Base-by-base conservation (phyloP, 2,888 invertebrate genomes). In the Myopa tessellatipennis region DNA sequence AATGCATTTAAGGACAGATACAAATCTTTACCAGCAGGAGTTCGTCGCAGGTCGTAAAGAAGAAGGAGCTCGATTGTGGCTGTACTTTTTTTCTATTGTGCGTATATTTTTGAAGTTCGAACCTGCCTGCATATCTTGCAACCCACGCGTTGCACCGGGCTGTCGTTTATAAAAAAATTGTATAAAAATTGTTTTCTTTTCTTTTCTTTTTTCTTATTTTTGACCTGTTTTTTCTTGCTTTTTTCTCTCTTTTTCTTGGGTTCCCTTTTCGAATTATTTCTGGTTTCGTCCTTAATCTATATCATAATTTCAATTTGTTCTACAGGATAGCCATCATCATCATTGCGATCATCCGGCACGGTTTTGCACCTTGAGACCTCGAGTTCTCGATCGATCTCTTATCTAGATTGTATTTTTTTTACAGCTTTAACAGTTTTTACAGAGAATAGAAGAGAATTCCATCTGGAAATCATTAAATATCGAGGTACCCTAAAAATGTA, bases 301-400 rank as follows among this genome's bases (percentile, higher is more conserved):
- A 79, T 77, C 79, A 75, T 75, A 79, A 79, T 79, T 79, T 79
- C 73, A 72, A 77, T 75, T 75, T 73, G 77, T 73, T 67, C 72
- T 40, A 52, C 40, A 69, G 63, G 67, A 10, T 40, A 76, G 60
- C 36, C 45, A 52, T 50, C 45, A 61, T 45, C 69, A 14, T 63
- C 63, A 61, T 73, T 65, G 18, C 6, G 4, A 38, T 40, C 45
- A 63, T 14, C 74, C 3, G 34, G 1, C 38, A 14, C 38, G 60
- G 45, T 45, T 60, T 77, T 79, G 73, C 79, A 79, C 77, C 79
- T 79, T 77, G 74, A n/a, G 58, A 71, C 68, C 79, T 45, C 45
- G 45, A 45, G 10, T 78, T 79, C 81, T 26, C 26, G 26, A 26
- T 81, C 79, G 79, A 78, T 80, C 81, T 80, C 80, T 83, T 79